phyloP scores from a whole-genome alignment of 2,888 invertebrate genomes.

The Celastrina argiolus region DNA sequence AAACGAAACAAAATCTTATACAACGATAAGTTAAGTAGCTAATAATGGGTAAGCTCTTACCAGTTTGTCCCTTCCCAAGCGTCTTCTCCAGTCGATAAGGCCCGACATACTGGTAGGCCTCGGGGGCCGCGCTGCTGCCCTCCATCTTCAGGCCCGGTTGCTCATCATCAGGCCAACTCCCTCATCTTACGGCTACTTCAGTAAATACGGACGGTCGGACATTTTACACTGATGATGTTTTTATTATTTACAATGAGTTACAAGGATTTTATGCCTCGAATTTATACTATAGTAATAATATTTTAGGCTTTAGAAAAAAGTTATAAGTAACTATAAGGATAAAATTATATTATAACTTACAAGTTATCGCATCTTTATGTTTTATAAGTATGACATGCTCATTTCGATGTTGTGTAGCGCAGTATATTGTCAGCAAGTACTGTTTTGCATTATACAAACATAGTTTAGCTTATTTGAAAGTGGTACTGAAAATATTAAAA shows the following conservation, averaged over 20 bases:
- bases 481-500: neutral
- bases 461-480: neutral
- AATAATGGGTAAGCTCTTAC: constrained; percentile 72
- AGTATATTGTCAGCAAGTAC: too few relatives aligned
- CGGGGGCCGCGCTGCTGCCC: constrained; percentile 57
- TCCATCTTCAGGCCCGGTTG: constrained; percentile 59
- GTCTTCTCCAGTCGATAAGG: constrained; percentile 99
- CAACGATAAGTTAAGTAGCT: too few relatives aligned
- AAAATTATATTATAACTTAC: too few relatives aligned
- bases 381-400: too few relatives aligned
- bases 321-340: too few relatives aligned
- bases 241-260: neutral
- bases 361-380: too few relatives aligned
- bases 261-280: constrained; percentile 24
- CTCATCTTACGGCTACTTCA: constrained; percentile 30
- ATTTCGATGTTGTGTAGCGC: too few relatives aligned
- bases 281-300: neutral
- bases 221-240: constrained; percentile 25
- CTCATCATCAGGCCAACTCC: constrained; percentile 31
- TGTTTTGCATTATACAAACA: too few relatives aligned
- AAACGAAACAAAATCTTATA: too few relatives aligned
- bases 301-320: too few relatives aligned
- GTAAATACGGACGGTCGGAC: constrained; percentile 38
- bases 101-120: constrained; percentile 95
- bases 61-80: constrained; percentile 99